Conservation (phyloP, 2,113 vertebrate species). For the Heterotilapia buettikoferi region DNA sequence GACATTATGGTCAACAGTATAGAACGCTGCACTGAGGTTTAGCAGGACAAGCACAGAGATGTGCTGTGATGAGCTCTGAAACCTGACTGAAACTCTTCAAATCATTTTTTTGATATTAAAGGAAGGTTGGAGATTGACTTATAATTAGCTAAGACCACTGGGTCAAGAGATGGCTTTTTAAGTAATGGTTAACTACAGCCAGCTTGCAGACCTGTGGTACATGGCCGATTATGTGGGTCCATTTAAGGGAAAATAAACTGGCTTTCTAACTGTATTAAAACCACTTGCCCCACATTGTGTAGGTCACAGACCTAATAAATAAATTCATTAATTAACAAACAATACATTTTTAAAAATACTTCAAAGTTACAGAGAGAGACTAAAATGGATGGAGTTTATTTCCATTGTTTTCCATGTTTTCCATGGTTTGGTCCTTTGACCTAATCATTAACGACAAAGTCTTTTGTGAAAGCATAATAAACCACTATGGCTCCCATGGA, state of each 20-base stretch:
- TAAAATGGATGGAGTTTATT: not conserved
- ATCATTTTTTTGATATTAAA: not conserved
- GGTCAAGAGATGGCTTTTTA: not conserved
- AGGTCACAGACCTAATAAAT: not conserved
- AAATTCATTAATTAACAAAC: not conserved
- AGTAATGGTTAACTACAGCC: not conserved
- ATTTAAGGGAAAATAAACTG: not conserved
- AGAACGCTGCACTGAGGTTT: accelerated
- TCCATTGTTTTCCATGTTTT: not conserved
- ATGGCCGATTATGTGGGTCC: not conserved
- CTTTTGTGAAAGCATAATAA: not conserved
- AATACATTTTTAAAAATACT: not conserved
- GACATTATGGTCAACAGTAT: not conserved
- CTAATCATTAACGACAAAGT: not conserved
- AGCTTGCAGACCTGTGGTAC: not conserved
- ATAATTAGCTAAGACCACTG: not conserved
- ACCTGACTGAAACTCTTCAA: not conserved
- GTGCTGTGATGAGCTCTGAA: not conserved
- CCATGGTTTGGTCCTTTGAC: not conserved
- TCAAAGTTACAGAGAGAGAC: not conserved
- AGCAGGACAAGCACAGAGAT: not conserved
- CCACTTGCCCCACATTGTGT: not conserved
- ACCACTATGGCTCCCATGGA: not conserved
- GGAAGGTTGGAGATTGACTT: not conserved
- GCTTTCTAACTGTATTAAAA: not conserved